Evolutionary conservation across 2,113 vertebrate species (phyloP).

Genomic region (Lonchura striata): DNA sequence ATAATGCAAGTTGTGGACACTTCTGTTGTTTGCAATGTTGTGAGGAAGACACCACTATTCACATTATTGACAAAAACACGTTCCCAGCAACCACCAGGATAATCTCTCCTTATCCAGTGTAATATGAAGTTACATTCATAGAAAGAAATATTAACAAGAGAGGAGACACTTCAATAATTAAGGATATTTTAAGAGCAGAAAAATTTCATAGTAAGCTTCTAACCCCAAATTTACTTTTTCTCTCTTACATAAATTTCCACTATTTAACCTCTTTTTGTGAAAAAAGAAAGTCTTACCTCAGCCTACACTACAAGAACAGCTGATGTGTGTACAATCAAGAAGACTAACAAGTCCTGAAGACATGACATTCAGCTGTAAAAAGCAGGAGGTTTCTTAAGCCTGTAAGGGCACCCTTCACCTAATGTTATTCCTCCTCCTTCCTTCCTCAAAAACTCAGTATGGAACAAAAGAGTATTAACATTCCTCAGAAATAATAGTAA

Average conservation of each 20-base stretch:
- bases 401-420: background rate
- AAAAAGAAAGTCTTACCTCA: background rate
- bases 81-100: background rate
- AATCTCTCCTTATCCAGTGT: background rate
- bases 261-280: background rate
- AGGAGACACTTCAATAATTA: background rate
- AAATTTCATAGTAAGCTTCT: background rate
- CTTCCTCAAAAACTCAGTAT: background rate
- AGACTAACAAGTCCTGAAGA: background rate
- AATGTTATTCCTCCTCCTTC: background rate
- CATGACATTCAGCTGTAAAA: background rate
- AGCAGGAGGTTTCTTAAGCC: background rate
- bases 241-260: background rate
- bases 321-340: background rate
- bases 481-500: background rate
- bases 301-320: background rate
- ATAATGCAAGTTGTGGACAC: background rate
- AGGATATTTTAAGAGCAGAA: background rate
- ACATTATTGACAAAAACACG: background rate
- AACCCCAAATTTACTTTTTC: background rate
- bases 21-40: background rate
- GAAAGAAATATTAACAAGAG: background rate
- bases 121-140: background rate
- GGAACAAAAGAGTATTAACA: background rate
- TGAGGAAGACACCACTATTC: background rate